These are phyloP conservation scores for Bruchidius siliquastri DNA, from an alignment of 2,888 invertebrate species.

Conservation along the genomic window DNA sequence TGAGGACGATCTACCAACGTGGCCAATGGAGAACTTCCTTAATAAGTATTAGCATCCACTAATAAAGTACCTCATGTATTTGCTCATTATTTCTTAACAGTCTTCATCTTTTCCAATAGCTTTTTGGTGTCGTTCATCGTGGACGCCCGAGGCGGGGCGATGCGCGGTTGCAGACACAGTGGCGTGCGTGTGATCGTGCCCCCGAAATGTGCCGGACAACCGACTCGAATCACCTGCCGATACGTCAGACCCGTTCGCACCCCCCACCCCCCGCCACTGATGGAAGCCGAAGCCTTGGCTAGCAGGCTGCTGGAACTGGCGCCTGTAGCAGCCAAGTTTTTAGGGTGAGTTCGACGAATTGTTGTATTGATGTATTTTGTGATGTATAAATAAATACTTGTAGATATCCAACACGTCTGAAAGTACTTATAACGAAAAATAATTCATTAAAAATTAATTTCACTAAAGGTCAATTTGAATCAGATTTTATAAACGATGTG, in stretches of 20 bases:
- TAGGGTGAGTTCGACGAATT: slow-evolving; percentile 79
- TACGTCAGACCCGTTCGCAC: slow-evolving; percentile 70
- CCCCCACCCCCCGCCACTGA: slow-evolving; percentile 88
- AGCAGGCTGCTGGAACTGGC: slow-evolving; percentile 92
- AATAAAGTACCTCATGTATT: too few species aligned
- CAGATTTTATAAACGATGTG: too few species aligned
- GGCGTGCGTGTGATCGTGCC: slow-evolving; percentile 96
- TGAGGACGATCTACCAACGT: too few species aligned
- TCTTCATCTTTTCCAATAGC: slow-evolving; percentile 53
- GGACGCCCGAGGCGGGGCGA: slow-evolving; percentile 97
- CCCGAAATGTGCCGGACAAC: slow-evolving; percentile 90
- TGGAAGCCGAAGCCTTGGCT: slow-evolving; percentile 97
- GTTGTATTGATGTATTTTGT: too few species aligned
- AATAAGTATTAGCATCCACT: too few species aligned
- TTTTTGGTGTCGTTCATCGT: slow-evolving; percentile 99
- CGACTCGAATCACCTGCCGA: slow-evolving; percentile 94
- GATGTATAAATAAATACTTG: too few species aligned
- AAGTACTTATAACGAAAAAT: too few species aligned
- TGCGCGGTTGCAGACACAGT: slow-evolving; percentile 97
- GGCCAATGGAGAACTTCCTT: too few species aligned
- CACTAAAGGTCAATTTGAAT: too few species aligned
- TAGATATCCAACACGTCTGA: too few species aligned
- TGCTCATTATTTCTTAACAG: too few species aligned
- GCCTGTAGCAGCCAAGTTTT: slow-evolving; percentile 91
- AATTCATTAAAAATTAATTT: too few species aligned